Base-by-base conservation (phyloP, 1,140 invertebrate species). In the Aphaenogaster floridana region DNA sequence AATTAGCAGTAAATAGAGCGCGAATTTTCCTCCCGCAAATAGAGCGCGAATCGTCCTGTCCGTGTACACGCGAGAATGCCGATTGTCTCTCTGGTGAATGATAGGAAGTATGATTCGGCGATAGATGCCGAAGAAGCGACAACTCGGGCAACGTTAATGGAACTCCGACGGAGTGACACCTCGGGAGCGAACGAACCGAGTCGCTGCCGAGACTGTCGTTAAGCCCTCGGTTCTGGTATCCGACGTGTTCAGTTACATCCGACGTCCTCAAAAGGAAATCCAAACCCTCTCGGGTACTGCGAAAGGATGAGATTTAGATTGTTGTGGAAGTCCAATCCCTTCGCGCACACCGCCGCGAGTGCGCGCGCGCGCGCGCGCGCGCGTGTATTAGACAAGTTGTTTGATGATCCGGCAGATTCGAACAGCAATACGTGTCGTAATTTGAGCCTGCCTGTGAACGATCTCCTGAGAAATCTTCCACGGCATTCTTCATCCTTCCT, bases 361-460 rank as follows among this genome's bases (percentile, higher is more conserved):
- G 48, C 2, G 9, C 48, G 36, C 39, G 21, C 34, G 9, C 57
- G 17, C 59, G 11, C 59, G 11, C 34, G 42, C 17, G 28, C 28
- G 9, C 42, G 64, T 68, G 83, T 87, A 92, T 93, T 92, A 93
- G 85, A 90, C 87, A 88, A 91, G 89, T 92, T 93, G 92, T 92
- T 91, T 92, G 85, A 92, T 86, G 90, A 91, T 89, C 83, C 91
- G 81, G 72, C 72, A 91, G 86, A 90, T 92, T 90, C 84, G 50
- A 88, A 63, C 77, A n/a, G 39, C 80, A 54, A 87, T 91, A 88
- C 88, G 59, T 86, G 77, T 71, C 63, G 83, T 87, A 87, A 87
- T 86, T 91, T 72, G 87, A 89, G 54, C 59, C 54, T 69, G 39
- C 42, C 45, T 13, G 45, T 52, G 64, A 79, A 66, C 61, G 63